These are phyloP conservation scores for Procavia capensis DNA, from an alignment of 2,113 vertebrate genomes.

Conservation along the genomic window DNA sequence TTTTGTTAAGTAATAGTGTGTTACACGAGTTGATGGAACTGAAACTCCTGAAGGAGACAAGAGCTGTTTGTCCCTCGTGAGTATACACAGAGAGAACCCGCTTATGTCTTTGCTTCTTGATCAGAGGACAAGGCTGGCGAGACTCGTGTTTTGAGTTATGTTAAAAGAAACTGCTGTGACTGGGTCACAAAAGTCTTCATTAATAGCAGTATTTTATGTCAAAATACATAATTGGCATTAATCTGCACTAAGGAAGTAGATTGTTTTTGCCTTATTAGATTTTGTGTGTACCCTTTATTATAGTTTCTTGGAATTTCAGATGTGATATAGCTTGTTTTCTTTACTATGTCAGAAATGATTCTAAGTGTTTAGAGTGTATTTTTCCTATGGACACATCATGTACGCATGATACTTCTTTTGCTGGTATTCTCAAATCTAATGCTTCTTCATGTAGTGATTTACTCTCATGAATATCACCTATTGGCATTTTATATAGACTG, in stretches of 20 bases:
- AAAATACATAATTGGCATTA: conserved; percentile 25
- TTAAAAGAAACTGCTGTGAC: conserved; percentile 48
- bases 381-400: neutral
- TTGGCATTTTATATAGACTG: neutral
- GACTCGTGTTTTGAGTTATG: conserved; percentile 32
- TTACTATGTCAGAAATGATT: neutral
- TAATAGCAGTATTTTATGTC: conserved; percentile 7
- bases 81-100: neutral
- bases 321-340: neutral
- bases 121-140: neutral
- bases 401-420: neutral
- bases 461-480: neutral
- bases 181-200: conserved; percentile 6
- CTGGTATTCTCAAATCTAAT: neutral
- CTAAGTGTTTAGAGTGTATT: neutral
- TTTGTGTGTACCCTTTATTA: conserved; percentile 39
- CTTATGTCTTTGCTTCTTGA: conserved; percentile 36
- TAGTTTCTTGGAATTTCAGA: conserved; percentile 14
- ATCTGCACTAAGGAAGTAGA: conserved; percentile 9
- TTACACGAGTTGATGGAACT: conserved; percentile 29
- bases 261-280: conserved; percentile 31
- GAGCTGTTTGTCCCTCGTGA: conserved; percentile 27
- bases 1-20: conserved; percentile 19
- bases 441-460: conserved; percentile 20
- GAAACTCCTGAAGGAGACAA: conserved; percentile 45